These are phyloP conservation scores for Bufo bufo DNA, from an alignment of 2,113 vertebrate genomes.

Conservation along the genomic window DNA sequence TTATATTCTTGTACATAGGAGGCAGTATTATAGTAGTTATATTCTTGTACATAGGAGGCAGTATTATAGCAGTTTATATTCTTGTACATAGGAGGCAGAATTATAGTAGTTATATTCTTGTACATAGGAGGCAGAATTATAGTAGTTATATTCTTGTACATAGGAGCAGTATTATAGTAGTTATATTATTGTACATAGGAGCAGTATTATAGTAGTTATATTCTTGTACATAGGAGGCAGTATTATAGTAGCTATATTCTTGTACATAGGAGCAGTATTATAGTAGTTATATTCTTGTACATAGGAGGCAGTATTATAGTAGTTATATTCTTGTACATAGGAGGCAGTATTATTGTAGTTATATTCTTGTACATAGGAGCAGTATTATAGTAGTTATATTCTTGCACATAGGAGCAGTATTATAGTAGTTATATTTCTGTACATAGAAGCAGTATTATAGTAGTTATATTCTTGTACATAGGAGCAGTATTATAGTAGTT, in stretches of 20 bases:
- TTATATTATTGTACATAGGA: neutral
- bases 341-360: too few relatives aligned
- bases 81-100: neutral
- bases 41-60: too few relatives aligned
- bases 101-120: constrained; percentile 6
- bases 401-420: too few relatives aligned
- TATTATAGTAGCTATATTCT: constrained; percentile 16
- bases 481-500: neutral
- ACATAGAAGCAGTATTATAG: neutral
- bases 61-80: too few relatives aligned
- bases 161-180: neutral
- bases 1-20: too few relatives aligned
- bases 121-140: neutral
- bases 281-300: constrained; percentile 4
- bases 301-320: constrained; percentile 8
- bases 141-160: neutral
- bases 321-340: constrained; percentile 5
- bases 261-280: constrained; percentile 5
- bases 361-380: too few relatives aligned
- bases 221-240: neutral
- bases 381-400: too few relatives aligned
- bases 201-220: constrained; percentile 1
- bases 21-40: neutral
- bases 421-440: too few relatives aligned
- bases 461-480: neutral